These are phyloP conservation scores for Cetoscarus ocellatus DNA, from an alignment of 2,797 vertebrate species.

Conservation along the genomic window DNA sequence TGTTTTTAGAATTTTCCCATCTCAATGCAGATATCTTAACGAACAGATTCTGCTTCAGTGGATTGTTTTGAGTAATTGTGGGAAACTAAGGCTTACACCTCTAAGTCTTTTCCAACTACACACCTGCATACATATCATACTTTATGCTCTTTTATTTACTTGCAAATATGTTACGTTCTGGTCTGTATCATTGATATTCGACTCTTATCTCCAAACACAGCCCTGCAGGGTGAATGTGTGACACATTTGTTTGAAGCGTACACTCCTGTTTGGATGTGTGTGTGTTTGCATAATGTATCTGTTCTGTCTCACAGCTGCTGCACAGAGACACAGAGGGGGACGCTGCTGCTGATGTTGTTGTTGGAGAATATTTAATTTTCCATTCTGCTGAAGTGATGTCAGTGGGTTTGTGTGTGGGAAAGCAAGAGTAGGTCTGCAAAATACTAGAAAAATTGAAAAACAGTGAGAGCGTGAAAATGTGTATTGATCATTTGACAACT, in stretches of 20 bases:
- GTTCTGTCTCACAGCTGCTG: slow-evolving; percentile 54
- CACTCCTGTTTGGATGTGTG: slow-evolving; percentile 33
- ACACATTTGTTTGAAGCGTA: slow-evolving; percentile 5
- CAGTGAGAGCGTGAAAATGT: not conserved
- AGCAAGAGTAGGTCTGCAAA: not conserved
- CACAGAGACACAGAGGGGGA: slow-evolving; percentile 21
- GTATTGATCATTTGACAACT: too few relatives aligned
- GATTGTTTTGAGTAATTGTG: too few relatives aligned
- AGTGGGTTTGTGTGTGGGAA: not conserved
- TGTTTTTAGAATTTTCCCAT: too few relatives aligned
- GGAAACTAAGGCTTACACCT: too few relatives aligned
- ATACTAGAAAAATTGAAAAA: not conserved
- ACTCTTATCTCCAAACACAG: slow-evolving; percentile 45
- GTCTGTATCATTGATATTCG: slow-evolving; percentile 10
- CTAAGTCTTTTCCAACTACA: too few relatives aligned
- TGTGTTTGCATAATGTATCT: slow-evolving; percentile 63
- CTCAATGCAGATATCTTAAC: too few relatives aligned
- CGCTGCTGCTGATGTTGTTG: slow-evolving; percentile 47
- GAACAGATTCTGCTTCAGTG: too few relatives aligned
- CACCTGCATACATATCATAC: too few relatives aligned
- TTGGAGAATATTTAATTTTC: slow-evolving; percentile 77
- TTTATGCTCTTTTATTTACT: slow-evolving; percentile 7
- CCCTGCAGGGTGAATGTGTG: slow-evolving; percentile 28
- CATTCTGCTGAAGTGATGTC: slow-evolving; percentile 10
- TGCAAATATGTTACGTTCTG: slow-evolving; percentile 12